Conservation (phyloP, 2,888 invertebrate species). For the Stramonita haemastoma region DNA sequence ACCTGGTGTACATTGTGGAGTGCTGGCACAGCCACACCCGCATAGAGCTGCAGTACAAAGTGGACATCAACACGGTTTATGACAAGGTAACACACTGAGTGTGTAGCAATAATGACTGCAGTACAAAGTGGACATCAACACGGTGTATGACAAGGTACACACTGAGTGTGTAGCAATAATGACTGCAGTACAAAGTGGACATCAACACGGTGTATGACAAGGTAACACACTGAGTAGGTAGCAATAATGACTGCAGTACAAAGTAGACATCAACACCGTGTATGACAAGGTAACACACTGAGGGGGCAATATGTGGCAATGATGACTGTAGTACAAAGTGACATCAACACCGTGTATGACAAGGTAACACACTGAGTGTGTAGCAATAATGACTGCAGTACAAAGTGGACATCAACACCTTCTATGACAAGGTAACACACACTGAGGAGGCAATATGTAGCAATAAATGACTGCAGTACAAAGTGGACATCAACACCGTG, state of each 20-base stretch:
- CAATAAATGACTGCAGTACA: conserved; percentile 80
- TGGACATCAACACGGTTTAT: conserved; percentile 85
- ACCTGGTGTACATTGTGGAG: conserved; percentile 89
- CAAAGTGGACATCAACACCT: conserved; percentile 83
- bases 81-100: conserved; percentile 71
- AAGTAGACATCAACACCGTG: conserved; percentile 84
- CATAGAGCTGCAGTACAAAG: conserved; percentile 82
- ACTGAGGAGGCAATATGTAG: no score
- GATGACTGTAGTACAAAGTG: conserved; percentile 81
- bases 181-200: conserved; percentile 81
- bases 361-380: no score
- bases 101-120: conserved; percentile 76
- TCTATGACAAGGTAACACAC: conserved; percentile 79
- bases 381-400: conserved; percentile 58
- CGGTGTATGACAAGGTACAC: conserved; percentile 83
- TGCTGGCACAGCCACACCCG: conserved; percentile 89
- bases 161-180: no score
- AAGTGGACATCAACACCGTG: conserved; percentile 85
- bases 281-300: conserved; percentile 76
- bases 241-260: conserved; percentile 61
- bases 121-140: conserved; percentile 82
- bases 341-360: conserved; percentile 84
- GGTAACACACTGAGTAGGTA: no score
- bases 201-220: conserved; percentile 84
- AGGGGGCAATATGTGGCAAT: no score